phyloP scores from a whole-genome alignment of 1,140 invertebrate genomes.

The Saccostrea glomerata region DNA sequence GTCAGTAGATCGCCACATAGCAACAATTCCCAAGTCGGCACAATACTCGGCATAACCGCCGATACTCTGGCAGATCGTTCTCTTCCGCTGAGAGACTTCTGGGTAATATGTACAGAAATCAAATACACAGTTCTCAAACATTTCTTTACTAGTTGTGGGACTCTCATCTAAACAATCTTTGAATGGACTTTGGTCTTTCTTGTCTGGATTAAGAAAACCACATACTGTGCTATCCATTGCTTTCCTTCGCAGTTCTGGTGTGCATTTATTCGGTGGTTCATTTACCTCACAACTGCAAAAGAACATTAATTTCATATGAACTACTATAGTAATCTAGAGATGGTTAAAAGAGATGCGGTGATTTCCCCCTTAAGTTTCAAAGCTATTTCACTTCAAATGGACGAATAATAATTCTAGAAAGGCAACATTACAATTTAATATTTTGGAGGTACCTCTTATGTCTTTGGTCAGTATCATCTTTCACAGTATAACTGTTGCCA shows the following conservation, averaged over 20 bases:
- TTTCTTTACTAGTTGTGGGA: constrained; percentile 15
- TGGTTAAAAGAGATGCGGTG: too few relatives aligned
- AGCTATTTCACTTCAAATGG: too few relatives aligned
- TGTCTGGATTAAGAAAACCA: constrained; percentile 44
- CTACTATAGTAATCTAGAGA: too few relatives aligned
- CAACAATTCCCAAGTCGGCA: constrained; percentile 39
- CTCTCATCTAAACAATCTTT: constrained; percentile 43
- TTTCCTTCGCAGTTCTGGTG: constrained; percentile 42
- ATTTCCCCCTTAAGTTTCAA: too few relatives aligned
- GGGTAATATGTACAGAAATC: constrained; percentile 53
- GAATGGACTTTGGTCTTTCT: constrained; percentile 48
- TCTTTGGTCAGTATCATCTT: constrained; percentile 43
- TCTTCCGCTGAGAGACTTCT: constrained; percentile 26
- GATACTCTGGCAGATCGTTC: constrained; percentile 49
- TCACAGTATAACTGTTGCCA: constrained; percentile 52
- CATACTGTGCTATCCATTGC: constrained; percentile 43
- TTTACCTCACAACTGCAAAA: constrained; percentile 46
- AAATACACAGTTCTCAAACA: constrained; percentile 53
- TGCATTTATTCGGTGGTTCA: constrained; percentile 45
- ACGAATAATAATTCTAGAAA: too few relatives aligned
- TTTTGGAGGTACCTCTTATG: not conserved
- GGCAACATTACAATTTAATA: too few relatives aligned
- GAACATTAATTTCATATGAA: not conserved
- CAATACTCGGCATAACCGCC: constrained; percentile 50
- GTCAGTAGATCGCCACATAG: constrained; percentile 46